Base-by-base conservation (phyloP, 2,797 vertebrate species). In the Anguilla anguilla region DNA sequence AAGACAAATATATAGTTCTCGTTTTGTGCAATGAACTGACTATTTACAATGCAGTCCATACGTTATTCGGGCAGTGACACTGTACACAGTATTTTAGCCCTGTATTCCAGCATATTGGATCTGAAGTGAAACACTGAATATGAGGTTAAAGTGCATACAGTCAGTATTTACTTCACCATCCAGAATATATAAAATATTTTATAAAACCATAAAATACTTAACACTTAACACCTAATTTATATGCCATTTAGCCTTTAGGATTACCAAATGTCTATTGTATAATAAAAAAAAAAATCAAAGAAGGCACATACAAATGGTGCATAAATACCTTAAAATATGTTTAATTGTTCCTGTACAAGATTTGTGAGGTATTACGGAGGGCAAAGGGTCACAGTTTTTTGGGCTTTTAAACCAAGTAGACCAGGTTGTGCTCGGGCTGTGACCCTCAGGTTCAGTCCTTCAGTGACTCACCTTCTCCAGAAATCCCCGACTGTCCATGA, bases 301-400 rank as follows among this genome's bases (percentile, higher is more conserved):
- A 83, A 59, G 81, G 57, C 17, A 87, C 59, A 67, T 31, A 83
- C 28, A 43, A 22, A 46, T 43, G 39, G 31, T 17, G 1, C 22
- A n/a, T n/a, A 25, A 51, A 77, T 81, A 81, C 77, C 90, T 89
- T 92, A 94, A 89, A 95, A 94, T 92, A 93, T 85, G 51, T 88
- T 92, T 53, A 92, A 83, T 93, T 94, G 88, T 93, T 94, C 91
- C 85, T 91, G 89, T 85, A 92, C 88, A 91, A 31, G 43, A 69
- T 86, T 86, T 85, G 90, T 89, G 83, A 39, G 89, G 82, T 91
- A 88, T 89, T 51, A 61, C 57, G 53, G 6, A 87, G 61, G 46
- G 46, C 49, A 57, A 13, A 6, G 17, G 28, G 17, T 51, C 46
- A 28, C 86, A 35, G 86, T 61, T 15, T n/a, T 82, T 82, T 43